Evolutionary conservation across 2,797 vertebrate genomes (phyloP).

Genomic region (Cossypha caffra): DNA sequence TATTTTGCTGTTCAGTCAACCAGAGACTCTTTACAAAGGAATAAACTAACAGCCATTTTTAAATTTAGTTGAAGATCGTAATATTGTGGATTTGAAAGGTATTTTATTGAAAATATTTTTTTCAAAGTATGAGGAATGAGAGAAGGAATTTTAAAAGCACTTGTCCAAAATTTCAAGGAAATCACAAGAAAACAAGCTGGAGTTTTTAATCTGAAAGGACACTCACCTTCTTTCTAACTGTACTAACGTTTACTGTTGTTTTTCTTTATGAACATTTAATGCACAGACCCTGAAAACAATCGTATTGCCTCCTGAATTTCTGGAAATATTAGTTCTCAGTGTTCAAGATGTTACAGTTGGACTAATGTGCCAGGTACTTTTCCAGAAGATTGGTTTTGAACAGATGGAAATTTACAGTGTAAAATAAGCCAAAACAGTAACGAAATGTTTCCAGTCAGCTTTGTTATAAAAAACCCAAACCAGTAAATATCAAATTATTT

Average conservation of each 20-base stretch:
- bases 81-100: background rate
- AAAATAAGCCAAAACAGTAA: background rate
- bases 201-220: background rate
- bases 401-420: background rate
- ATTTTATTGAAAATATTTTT: background rate
- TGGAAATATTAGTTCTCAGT: background rate
- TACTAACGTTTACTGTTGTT: background rate
- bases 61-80: background rate
- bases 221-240: background rate
- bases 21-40: background rate
- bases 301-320: background rate
- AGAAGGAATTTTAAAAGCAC: background rate
- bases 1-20: background rate
- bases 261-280: background rate
- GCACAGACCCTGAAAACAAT: background rate
- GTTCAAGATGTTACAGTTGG: background rate
- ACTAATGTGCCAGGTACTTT: background rate
- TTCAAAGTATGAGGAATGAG: background rate
- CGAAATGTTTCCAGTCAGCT: background rate
- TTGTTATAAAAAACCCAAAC: background rate
- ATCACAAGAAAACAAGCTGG: background rate
- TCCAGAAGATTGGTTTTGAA: background rate
- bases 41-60: background rate
- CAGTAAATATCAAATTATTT: background rate
- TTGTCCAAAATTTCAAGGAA: background rate